Evolutionary conservation across 2,113 vertebrate species (phyloP).

Genomic region (Orientallactaga bullata): DNA sequence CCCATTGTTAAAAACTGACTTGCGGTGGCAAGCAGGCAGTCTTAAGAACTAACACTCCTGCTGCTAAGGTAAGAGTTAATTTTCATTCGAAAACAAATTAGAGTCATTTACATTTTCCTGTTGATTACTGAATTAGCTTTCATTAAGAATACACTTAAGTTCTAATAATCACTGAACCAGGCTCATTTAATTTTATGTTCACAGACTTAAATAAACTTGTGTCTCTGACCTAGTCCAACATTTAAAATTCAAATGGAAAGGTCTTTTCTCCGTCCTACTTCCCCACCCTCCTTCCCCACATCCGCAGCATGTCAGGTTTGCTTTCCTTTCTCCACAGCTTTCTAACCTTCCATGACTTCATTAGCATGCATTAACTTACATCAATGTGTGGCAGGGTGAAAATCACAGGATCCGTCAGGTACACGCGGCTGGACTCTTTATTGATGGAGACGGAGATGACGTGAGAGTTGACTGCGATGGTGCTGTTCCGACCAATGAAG

Average conservation of each 20-base stretch:
- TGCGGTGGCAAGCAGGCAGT: slow-evolving; percentile 66
- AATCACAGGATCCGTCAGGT: slow-evolving; percentile 97
- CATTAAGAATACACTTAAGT: slow-evolving; percentile 99
- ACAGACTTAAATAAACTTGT: slow-evolving; percentile 94
- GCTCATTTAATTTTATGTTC: slow-evolving; percentile 98
- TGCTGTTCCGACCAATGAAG: slow-evolving; percentile 92
- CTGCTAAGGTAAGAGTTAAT: slow-evolving; percentile 96
- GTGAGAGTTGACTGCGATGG: slow-evolving; percentile 96
- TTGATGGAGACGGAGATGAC: slow-evolving; percentile 99
- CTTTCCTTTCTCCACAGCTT: slow-evolving; percentile 85
- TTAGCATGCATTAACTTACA: slow-evolving; percentile 90
- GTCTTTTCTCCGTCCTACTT: slow-evolving; percentile 66
- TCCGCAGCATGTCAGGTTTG: slow-evolving; percentile 52
- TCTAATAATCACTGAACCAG: slow-evolving; percentile 94
- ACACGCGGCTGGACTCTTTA: slow-evolving; percentile 99
- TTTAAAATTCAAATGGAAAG: slow-evolving; percentile 93
- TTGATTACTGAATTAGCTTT: slow-evolving; percentile 99
- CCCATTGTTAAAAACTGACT: slow-evolving; percentile 47
- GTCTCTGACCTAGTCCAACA: slow-evolving; percentile 91
- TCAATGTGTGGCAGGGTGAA: slow-evolving; percentile 98
- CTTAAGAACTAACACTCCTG: slow-evolving; percentile 84
- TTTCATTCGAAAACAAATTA: slow-evolving; percentile 95
- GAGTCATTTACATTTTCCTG: slow-evolving; percentile 97
- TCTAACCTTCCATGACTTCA: slow-evolving; percentile 86
- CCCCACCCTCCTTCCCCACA: neutral